phyloP scores from a whole-genome alignment of 2,797 vertebrate genomes.

The Sebastolobus altivelis region DNA sequence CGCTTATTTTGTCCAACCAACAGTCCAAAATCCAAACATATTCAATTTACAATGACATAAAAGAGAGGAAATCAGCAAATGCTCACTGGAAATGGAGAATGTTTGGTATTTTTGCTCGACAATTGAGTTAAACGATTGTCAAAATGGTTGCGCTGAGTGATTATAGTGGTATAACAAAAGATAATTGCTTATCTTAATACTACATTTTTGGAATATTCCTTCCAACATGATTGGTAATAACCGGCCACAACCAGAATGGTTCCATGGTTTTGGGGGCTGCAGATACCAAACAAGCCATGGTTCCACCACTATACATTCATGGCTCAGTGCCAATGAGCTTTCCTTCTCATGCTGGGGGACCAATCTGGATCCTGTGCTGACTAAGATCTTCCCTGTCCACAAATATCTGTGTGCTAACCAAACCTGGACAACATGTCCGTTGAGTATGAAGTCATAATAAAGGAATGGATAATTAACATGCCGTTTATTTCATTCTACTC shows the following conservation, averaged over 20 bases:
- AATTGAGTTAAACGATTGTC: too few species aligned
- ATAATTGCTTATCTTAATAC: not conserved
- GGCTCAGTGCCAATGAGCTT: slow-evolving; percentile 61
- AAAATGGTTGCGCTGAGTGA: not conserved
- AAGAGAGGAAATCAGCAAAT: too few species aligned
- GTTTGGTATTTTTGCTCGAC: too few species aligned
- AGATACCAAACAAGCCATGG: slow-evolving; percentile 21
- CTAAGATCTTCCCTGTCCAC: slow-evolving; percentile 63
- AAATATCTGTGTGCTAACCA: slow-evolving; percentile 34
- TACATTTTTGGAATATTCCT: not conserved
- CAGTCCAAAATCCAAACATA: not conserved
- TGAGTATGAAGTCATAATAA: slow-evolving; percentile 1
- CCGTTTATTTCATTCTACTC: slow-evolving; percentile 7
- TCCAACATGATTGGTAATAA: not conserved
- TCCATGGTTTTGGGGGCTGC: slow-evolving; percentile 1
- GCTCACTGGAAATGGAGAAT: too few species aligned
- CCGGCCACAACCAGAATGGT: not conserved
- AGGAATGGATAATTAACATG: slow-evolving; percentile 1
- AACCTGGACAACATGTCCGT: slow-evolving; percentile 38
- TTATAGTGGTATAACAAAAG: not conserved
- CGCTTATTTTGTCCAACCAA: not conserved
- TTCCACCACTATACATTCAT: slow-evolving; percentile 41
- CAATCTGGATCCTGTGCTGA: slow-evolving; percentile 83
- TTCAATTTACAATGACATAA: too few species aligned
- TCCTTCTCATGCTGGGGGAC: slow-evolving; percentile 71